Conservation (phyloP, 1,140 invertebrate species). For the Drosophila tropicalis region DNA sequence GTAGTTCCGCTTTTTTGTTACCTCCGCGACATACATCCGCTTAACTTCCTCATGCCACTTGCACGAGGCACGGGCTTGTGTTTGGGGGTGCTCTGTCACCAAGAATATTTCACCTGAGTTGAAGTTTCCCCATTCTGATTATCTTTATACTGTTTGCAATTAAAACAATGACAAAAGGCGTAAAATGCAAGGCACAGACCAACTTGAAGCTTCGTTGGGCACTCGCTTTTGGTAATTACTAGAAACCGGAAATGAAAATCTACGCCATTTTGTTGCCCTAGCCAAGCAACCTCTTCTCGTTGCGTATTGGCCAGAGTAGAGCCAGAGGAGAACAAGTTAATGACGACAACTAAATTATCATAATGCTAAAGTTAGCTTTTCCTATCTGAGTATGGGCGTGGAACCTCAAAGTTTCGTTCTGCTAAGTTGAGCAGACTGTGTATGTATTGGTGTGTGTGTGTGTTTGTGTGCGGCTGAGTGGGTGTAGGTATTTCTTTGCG, state of each 20-base stretch:
- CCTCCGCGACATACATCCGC: conserved; percentile 62
- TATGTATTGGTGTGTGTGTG: conserved; percentile 26
- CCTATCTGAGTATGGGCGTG: conserved; percentile 25
- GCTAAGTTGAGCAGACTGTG: conserved; percentile 58
- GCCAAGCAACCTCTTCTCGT: conserved; percentile 48
- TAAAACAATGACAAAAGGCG: conserved; percentile 61
- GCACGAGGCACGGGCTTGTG: conserved; percentile 5
- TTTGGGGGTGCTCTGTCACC: conserved; percentile 45
- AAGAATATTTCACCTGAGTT: conserved; percentile 51
- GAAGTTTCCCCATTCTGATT: conserved; percentile 50
- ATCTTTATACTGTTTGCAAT: conserved; percentile 71
- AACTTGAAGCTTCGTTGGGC: conserved; percentile 35
- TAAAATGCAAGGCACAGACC: conserved; percentile 67
- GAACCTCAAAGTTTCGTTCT: conserved; percentile 57
- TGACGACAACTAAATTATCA: conserved; percentile 35
- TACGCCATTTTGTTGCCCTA: conserved; percentile 61
- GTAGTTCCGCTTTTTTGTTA: conserved; percentile 82
- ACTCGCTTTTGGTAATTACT: conserved; percentile 52
- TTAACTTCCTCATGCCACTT: conserved; percentile 6
- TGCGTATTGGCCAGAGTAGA: conserved; percentile 57
- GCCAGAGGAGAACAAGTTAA: conserved; percentile 6
- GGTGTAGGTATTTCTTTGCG: conserved; percentile 72
- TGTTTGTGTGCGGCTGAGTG: conserved; percentile 53
- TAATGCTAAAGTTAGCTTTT: conserved; percentile 41
- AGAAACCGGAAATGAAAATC: conserved; percentile 43